These are phyloP conservation scores for Picus viridis DNA, from an alignment of 2,797 vertebrate genomes.

Conservation along the genomic window DNA sequence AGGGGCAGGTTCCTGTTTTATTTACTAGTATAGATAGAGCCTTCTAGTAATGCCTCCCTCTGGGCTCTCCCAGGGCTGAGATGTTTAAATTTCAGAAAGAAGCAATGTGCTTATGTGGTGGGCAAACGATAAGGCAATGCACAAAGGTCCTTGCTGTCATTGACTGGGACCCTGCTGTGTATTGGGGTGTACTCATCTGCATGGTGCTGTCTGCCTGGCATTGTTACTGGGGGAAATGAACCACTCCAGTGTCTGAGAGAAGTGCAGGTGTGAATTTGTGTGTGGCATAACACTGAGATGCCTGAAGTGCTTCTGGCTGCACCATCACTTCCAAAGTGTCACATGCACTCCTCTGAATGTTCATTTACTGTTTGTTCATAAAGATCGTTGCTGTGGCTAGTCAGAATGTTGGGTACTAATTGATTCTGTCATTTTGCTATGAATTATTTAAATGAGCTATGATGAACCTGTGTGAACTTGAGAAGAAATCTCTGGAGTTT, in stretches of 20 bases:
- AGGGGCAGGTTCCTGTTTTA: neutral
- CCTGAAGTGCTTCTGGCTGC: neutral
- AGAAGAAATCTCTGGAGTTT: neutral
- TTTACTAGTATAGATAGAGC: neutral
- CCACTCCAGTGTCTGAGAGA: neutral
- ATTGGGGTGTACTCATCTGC: neutral
- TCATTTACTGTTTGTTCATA: neutral
- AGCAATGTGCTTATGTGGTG: neutral
- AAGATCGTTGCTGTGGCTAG: neutral
- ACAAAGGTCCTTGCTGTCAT: neutral
- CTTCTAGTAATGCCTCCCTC: neutral
- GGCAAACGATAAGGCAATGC: neutral
- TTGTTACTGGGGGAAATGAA: neutral
- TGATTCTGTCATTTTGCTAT: neutral
- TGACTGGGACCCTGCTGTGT: accelerated
- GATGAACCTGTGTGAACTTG: neutral
- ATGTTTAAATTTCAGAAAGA: neutral
- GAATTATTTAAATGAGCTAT: neutral
- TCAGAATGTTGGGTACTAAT: neutral
- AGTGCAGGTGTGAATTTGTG: neutral
- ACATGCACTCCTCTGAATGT: neutral
- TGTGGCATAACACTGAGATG: neutral
- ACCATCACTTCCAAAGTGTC: neutral
- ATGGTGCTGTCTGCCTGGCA: neutral
- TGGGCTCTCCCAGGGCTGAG: neutral